A percentile compares a stretch with the other conserved stretches of the same genome.
These are phyloP conservation scores for Torymus auratus DNA, from an alignment of 2,888 invertebrate genomes.

Conservation along the genomic window DNA sequence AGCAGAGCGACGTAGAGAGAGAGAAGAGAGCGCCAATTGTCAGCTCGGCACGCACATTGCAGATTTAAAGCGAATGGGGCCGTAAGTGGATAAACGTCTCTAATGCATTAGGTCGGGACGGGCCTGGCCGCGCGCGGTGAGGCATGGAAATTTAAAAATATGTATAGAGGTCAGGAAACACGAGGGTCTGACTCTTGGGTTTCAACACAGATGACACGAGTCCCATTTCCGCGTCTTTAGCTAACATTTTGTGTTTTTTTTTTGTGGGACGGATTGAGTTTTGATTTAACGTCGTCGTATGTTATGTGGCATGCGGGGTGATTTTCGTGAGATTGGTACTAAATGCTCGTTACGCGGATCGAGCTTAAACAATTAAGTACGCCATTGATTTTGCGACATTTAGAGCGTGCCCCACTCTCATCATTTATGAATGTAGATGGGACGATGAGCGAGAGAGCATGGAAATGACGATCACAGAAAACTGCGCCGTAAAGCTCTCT, in stretches of 20 bases:
- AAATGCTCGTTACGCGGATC: too few species aligned
- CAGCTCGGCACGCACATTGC: conserved; percentile 46
- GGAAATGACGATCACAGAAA: too few species aligned
- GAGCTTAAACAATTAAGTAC: too few species aligned
- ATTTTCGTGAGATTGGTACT: too few species aligned
- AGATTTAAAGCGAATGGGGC: conserved; percentile 58
- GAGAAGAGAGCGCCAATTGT: conserved; percentile 46
- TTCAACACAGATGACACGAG: neutral
- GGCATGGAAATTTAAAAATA: conserved; percentile 53
- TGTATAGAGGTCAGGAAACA: conserved; percentile 53
- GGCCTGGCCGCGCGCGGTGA: conserved; percentile 1
- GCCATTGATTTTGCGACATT: too few species aligned
- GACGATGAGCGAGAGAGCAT: too few species aligned
- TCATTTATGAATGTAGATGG: too few species aligned
- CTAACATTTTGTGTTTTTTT: neutral
- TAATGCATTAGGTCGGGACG: conserved; percentile 47
- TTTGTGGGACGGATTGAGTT: neutral
- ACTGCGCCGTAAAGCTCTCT: too few species aligned
- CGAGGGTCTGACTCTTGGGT: conserved; percentile 10
- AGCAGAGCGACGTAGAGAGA: neutral
- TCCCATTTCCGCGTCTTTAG: neutral
- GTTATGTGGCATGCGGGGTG: too few species aligned
- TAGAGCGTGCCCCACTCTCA: too few species aligned
- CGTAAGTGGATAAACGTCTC: conserved; percentile 64
- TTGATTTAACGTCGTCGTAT: too few species aligned